These are phyloP conservation scores for Spisula subtruncata DNA, from an alignment of 2,888 invertebrate genomes.

Conservation along the genomic window DNA sequence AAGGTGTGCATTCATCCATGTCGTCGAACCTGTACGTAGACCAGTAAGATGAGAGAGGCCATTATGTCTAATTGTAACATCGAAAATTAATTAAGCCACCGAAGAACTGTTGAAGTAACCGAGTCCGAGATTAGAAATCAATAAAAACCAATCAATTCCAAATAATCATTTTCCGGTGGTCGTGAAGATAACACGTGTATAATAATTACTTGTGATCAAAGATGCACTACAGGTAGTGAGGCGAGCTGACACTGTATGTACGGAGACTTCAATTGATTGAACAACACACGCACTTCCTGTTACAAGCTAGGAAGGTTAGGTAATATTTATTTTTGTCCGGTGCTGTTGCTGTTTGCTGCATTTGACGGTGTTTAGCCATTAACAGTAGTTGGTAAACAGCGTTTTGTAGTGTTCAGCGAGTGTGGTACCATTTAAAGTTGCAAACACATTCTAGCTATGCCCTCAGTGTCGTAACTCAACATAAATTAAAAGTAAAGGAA, in stretches of 20 bases:
- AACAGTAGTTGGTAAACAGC: no score
- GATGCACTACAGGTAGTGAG: conserved; percentile 30
- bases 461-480: no score
- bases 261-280: conserved; percentile 3
- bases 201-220: conserved; percentile 52
- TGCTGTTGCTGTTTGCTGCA: neutral
- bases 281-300: conserved; percentile 25
- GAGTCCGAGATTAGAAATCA: conserved; percentile 39
- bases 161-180: conserved; percentile 57
- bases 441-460: neutral
- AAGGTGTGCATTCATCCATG: conserved; percentile 9
- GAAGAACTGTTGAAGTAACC: conserved; percentile 25
- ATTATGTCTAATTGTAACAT: conserved; percentile 38
- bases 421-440: neutral
- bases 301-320: neutral
- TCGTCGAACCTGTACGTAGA: neutral
- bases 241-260: conserved; percentile 9
- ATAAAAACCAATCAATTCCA: conserved; percentile 56
- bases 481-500: no score
- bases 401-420: no score
- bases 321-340: conserved; percentile 22
- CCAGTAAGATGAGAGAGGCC: conserved; percentile 36
- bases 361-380: neutral
- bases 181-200: conserved; percentile 48
- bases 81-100: conserved; percentile 48